Percentiles rank a stretch among this genome's conserved stretches.
Evolutionary conservation across 2,113 vertebrate genomes (phyloP).

Genomic region (Bubo blakistoni): DNA sequence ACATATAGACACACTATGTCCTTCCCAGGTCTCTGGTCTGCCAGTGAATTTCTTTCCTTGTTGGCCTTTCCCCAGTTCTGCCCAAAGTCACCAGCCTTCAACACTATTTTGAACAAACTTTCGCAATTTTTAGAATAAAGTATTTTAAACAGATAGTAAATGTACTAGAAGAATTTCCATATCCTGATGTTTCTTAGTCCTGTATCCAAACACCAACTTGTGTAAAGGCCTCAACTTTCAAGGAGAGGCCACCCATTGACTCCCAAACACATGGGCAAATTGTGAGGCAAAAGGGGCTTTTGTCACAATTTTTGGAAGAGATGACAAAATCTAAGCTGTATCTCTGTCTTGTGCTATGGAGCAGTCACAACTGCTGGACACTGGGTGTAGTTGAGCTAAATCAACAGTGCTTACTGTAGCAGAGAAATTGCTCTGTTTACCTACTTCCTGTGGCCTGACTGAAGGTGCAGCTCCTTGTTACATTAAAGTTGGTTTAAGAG

Average conservation of each 20-base stretch:
- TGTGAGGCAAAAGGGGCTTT: neutral
- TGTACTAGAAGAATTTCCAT: neutral
- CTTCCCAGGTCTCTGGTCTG: neutral
- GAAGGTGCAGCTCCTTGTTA: neutral
- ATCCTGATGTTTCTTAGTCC: neutral
- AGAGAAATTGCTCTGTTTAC: neutral
- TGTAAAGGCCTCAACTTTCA: neutral
- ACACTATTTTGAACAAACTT: neutral
- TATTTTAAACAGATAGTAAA: neutral
- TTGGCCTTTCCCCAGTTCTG: neutral
- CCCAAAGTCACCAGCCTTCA: neutral
- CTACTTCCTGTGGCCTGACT: neutral
- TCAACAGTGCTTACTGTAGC: neutral
- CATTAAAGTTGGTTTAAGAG: neutral
- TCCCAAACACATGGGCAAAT: neutral
- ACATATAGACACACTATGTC: rapidly evolving
- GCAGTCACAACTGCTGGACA: neutral
- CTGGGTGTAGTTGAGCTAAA: neutral
- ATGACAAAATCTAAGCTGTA: neutral
- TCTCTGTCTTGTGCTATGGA: rapidly evolving
- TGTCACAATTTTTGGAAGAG: neutral
- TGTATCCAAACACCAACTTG: neutral
- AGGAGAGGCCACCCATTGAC: rapidly evolving
- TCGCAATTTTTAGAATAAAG: neutral
- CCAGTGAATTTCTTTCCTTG: neutral